phyloP scores from a whole-genome alignment of 2,888 invertebrate genomes.

The Amphipyra tragopoginis region DNA sequence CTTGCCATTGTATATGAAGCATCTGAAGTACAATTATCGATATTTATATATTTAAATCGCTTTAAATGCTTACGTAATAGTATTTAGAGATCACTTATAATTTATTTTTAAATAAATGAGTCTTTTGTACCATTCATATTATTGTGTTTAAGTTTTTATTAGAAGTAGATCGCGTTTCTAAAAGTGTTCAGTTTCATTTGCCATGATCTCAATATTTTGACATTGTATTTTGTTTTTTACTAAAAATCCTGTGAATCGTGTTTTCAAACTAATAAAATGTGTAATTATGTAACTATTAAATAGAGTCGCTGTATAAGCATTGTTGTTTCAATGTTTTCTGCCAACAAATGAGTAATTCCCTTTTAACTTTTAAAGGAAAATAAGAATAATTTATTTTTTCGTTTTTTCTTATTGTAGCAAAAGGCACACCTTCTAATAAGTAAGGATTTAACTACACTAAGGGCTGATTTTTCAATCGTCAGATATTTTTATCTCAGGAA shows the following conservation, averaged over 20 bases:
- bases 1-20: conserved; percentile 67
- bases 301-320: conserved; percentile 28
- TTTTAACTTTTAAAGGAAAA: too few relatives aligned
- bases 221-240: conserved; percentile 44
- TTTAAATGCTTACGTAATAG: conserved; percentile 44
- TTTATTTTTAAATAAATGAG: conserved; percentile 49
- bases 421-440: too few relatives aligned
- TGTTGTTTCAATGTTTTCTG: conserved; percentile 2
- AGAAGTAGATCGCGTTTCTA: conserved; percentile 40
- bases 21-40: conserved; percentile 77
- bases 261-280: conserved; percentile 33
- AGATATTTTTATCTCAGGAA: too few relatives aligned
- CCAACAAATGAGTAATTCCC: too few relatives aligned
- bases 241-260: conserved; percentile 33
- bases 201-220: conserved; percentile 59
- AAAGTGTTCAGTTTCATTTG: conserved; percentile 51
- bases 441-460: too few relatives aligned
- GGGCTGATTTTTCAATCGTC: too few relatives aligned
- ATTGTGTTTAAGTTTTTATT: conserved; percentile 34
- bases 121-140: conserved; percentile 42
- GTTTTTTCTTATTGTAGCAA: too few relatives aligned
- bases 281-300: conserved; percentile 47
- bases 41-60: conserved; percentile 51
- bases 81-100: conserved; percentile 32
- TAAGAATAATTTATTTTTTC: too few relatives aligned